Evolutionary conservation across 2,113 vertebrate genomes (phyloP).

Genomic region (Grus americana): DNA sequence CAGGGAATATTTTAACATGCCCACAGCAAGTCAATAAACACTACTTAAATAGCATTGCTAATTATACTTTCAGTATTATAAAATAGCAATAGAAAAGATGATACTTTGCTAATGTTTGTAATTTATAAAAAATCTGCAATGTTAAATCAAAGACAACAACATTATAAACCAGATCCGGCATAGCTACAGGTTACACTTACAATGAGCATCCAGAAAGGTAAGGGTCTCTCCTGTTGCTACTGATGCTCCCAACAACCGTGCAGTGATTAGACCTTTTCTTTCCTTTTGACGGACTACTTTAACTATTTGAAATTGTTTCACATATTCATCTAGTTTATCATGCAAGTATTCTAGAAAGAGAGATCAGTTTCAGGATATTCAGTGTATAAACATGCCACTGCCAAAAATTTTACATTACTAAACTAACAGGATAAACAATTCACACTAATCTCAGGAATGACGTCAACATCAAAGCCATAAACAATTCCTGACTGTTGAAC

Average conservation of each 20-base stretch:
- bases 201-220: conserved; percentile 97
- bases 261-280: conserved; percentile 95
- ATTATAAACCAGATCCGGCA: neutral
- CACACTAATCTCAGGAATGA: neutral
- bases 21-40: neutral
- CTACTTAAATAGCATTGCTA: neutral
- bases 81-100: neutral
- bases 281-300: conserved; percentile 90
- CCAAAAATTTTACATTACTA: neutral
- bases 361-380: conserved; percentile 11
- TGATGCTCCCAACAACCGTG: conserved; percentile 90
- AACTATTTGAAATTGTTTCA: conserved; percentile 89
- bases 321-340: conserved; percentile 86
- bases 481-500: neutral
- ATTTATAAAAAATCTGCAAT: neutral
- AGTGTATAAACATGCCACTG: neutral
- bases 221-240: conserved; percentile 91
- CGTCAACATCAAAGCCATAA: neutral
- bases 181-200: conserved; percentile 81
- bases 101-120: neutral
- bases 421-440: neutral
- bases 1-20: neutral
- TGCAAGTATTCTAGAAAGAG: conserved; percentile 85
- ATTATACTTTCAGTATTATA: neutral
- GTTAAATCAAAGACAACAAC: neutral